Evolutionary conservation across 2,888 invertebrate genomes (phyloP).

Genomic region (Oscheius sp.): DNA sequence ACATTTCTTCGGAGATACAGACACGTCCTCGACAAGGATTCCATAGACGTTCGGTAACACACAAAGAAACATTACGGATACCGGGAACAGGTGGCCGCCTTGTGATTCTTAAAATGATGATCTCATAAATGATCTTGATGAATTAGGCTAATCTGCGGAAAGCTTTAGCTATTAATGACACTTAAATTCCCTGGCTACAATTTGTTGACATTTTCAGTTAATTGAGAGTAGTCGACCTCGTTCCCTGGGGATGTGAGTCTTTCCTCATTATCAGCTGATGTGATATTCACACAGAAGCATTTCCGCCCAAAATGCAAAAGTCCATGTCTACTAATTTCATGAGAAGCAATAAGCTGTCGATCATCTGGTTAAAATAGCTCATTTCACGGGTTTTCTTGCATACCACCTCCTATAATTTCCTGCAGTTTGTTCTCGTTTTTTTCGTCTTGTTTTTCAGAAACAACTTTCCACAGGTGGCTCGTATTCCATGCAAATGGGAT

Average conservation of each 20-base stretch:
- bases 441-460: not conserved
- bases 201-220: no score
- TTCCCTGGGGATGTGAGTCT: no score
- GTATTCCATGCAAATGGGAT: constrained; percentile 22
- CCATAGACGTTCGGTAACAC: not conserved
- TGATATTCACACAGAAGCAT: no score
- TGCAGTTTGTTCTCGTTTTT: not conserved
- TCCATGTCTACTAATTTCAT: no score
- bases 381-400: not conserved
- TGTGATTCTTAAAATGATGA: not conserved
- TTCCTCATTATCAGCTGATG: no score
- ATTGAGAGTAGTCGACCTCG: no score
- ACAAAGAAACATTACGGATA: constrained; percentile 36
- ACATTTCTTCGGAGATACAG: constrained; percentile 30
- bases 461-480: constrained; percentile 13
- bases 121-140: not conserved
- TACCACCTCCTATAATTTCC: not conserved
- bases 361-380: not conserved
- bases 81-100: constrained; percentile 14
- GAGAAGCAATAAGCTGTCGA: not conserved
- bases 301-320: no score
- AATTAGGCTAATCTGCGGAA: no score
- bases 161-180: no score
- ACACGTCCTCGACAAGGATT: constrained; percentile 29
- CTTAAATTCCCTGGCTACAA: no score